These are phyloP conservation scores for Lamellibrachia satsuma DNA, from an alignment of 2,888 invertebrate species.

Conservation along the genomic window DNA sequence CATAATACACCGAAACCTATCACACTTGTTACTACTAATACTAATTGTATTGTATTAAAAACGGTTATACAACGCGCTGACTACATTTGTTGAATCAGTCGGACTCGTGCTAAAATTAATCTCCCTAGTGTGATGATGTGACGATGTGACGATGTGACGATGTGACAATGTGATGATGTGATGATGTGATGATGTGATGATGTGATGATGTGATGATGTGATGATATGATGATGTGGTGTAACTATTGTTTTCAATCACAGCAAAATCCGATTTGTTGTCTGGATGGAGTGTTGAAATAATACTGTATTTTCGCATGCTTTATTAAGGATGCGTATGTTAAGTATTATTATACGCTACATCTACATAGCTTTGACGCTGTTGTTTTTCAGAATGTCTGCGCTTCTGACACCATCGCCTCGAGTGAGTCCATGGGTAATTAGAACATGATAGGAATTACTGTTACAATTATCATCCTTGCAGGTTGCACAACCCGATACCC, in stretches of 20 bases:
- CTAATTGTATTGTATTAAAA: too few relatives aligned
- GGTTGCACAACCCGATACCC: background rate
- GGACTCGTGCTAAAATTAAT: too few relatives aligned
- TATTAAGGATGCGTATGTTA: background rate
- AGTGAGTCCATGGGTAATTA: background rate
- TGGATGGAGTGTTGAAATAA: too few relatives aligned
- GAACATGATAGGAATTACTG: background rate
- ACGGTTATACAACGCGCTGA: too few relatives aligned
- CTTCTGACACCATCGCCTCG: background rate
- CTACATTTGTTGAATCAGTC: too few relatives aligned
- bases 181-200: background rate
- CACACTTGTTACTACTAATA: too few relatives aligned
- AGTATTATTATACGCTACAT: background rate
- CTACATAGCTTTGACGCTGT: background rate
- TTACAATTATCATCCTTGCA: background rate
- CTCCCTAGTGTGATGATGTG: too few relatives aligned
- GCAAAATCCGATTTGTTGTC: background rate
- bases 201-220: too few relatives aligned
- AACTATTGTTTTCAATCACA: background rate
- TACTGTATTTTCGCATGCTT: too few relatives aligned
- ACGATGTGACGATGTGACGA: background rate
- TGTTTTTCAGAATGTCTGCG: background rate
- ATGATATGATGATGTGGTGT: background rate
- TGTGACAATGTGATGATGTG: background rate
- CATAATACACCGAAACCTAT: too few relatives aligned